These are phyloP conservation scores for Petrocephalus schoutedeni DNA, from an alignment of 2,797 vertebrate genomes.

Conservation along the genomic window DNA sequence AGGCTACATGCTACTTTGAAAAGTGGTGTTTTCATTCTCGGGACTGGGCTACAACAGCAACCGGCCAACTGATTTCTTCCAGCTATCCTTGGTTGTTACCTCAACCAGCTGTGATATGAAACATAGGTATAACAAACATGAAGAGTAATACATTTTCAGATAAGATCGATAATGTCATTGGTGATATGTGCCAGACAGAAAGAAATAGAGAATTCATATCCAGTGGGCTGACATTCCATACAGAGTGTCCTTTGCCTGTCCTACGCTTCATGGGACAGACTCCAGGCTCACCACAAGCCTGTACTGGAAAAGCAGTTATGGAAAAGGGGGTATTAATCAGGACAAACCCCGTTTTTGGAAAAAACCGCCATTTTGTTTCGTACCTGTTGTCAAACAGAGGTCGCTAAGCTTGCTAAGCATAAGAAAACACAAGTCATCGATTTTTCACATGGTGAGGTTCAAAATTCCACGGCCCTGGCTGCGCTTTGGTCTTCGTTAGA, in stretches of 20 bases:
- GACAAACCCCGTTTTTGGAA: neutral
- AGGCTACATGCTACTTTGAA: neutral
- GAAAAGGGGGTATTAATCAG: neutral
- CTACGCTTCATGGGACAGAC: neutral
- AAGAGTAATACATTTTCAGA: neutral
- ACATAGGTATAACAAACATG: neutral
- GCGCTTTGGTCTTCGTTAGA: neutral
- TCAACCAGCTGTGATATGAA: neutral
- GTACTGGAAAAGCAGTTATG: neutral
- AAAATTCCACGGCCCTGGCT: neutral
- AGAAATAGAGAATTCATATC: neutral
- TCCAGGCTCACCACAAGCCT: neutral
- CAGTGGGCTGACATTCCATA: neutral
- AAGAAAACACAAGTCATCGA: neutral
- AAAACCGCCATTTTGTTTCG: neutral
- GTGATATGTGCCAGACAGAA: neutral
- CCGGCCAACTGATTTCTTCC: neutral
- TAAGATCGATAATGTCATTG: neutral
- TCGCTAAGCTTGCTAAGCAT: neutral
- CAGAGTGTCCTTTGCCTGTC: neutral
- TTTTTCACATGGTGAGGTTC: neutral
- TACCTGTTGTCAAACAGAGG: neutral
- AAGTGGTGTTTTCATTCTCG: neutral
- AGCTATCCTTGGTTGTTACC: neutral
- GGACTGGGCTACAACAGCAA: neutral